Base-by-base conservation (phyloP, 2,797 vertebrate species). In the Sebastiscus tertius region DNA sequence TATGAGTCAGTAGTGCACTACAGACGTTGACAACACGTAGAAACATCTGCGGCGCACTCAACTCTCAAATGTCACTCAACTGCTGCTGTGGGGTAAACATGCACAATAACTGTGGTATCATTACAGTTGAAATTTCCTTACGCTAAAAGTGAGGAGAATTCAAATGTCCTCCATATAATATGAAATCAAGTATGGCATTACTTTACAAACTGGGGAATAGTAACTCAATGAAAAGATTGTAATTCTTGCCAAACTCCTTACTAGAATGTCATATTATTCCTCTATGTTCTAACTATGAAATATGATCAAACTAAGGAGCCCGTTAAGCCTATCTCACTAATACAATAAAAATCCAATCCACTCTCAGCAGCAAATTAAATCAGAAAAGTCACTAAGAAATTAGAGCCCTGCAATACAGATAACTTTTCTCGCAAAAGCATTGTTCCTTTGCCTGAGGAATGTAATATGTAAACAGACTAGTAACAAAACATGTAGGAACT, bases 261-360 rank as follows among this genome's bases (percentile, higher is more conserved):
- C 36, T 24, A 63, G 14, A 62, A 63, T 27, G 20, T 67, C 56
- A 58, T 59, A 27, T 70, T 3, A 73, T 79, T 79, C n/a, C n/a
- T 69, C 29, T 36, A 52, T 80, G 24, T 33, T 36, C 34, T 39
- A 13, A 62, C 64, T 72, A 69, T 73, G 27, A 82, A 81, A 80
- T 58, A 72, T 69, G 63, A 81, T 80, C 52, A 82, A 67, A 60
- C 60, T 61, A 27, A 72, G 33, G 29, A 61, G 27, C 26, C 36
- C 5, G 26, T 77, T 61, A 31, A 60, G 42, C 29, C n/a, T 26
- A n/a, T 73, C 46, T 70, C 33, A 39, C 20, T 69, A 75, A 90
- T 73, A 69, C 26, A 74, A 80, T 89, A 73, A 75, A 79, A 84
- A 62, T 63, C 68, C 33, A 86, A 87, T 79, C 65, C 61, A 82